phyloP scores from a whole-genome alignment of 2,113 vertebrate genomes.

The Vimba vimba region DNA sequence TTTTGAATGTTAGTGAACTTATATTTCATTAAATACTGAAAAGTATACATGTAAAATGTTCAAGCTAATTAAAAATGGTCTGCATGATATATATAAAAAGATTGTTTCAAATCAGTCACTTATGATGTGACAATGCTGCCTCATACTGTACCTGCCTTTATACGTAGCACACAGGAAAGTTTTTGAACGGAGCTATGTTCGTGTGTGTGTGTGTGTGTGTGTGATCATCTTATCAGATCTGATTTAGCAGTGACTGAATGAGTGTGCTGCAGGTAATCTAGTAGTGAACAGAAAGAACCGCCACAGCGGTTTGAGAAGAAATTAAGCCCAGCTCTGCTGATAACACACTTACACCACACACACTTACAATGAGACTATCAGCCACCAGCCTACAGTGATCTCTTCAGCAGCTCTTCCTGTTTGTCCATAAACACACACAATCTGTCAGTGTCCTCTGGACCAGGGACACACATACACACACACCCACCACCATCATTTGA shows the following conservation, averaged over 20 bases:
- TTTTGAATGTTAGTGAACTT: neutral
- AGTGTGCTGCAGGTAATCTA: constrained; percentile 53
- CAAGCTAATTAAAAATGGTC: neutral
- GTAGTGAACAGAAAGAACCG: constrained; percentile 49
- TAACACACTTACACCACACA: constrained; percentile 51
- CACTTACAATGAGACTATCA: constrained; percentile 35
- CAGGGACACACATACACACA: constrained; percentile 34
- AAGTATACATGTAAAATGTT: neutral
- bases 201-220: constrained; percentile 32
- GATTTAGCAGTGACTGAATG: constrained; percentile 52
- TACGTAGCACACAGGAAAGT: neutral
- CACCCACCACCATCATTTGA: neutral
- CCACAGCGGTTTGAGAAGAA: constrained; percentile 34
- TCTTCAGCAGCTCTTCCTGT: constrained; percentile 13
- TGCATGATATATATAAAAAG: neutral
- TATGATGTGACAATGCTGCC: neutral
- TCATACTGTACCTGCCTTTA: neutral
- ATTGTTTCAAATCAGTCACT: neutral
- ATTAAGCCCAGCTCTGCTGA: constrained; percentile 58
- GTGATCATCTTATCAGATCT: constrained; percentile 52
- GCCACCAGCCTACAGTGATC: neutral
- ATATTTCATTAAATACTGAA: neutral
- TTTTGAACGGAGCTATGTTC: neutral
- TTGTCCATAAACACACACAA: constrained; percentile 24
- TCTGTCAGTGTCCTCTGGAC: constrained; percentile 12